A percentile compares a stretch with the other conserved stretches of the same genome.
Evolutionary conservation across 2,888 invertebrate genomes (phyloP).

Genomic region (Norana najaformis): DNA sequence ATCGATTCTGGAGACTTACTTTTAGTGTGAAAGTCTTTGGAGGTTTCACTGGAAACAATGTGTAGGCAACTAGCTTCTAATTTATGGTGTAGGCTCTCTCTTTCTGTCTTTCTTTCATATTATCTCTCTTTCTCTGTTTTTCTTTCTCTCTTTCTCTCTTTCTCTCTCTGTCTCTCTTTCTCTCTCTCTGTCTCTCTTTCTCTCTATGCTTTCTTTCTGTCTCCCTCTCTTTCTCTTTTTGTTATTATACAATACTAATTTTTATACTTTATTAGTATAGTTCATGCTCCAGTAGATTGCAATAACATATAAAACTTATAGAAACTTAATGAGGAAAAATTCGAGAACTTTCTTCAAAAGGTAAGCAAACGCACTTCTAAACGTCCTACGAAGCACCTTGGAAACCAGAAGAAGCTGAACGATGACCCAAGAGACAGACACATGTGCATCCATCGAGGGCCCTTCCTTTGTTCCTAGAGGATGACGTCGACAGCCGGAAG

Average conservation of each 20-base stretch:
- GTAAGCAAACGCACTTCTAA: background rate
- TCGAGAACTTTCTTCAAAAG: background rate
- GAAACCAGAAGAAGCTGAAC: background rate
- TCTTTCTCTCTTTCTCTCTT: no score
- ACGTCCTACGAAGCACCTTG: background rate
- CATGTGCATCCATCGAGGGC: background rate
- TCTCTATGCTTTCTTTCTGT: no score
- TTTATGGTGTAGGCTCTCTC: no score
- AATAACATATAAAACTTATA: background rate
- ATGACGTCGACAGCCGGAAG: background rate
- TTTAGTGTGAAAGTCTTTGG: no score
- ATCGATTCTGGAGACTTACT: no score
- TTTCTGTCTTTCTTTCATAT: no score
- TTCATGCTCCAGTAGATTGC: background rate
- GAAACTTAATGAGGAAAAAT: background rate
- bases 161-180: no score
- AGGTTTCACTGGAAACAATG: no score
- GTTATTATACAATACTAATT: background rate
- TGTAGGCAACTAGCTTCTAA: no score
- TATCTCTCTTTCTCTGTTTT: no score
- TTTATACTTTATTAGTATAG: background rate
- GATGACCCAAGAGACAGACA: background rate
- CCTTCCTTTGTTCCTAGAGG: background rate
- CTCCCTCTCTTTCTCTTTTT: no score
- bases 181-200: no score